These are phyloP conservation scores for Australoheros facetus DNA, from an alignment of 2,797 vertebrate genomes.

Conservation along the genomic window DNA sequence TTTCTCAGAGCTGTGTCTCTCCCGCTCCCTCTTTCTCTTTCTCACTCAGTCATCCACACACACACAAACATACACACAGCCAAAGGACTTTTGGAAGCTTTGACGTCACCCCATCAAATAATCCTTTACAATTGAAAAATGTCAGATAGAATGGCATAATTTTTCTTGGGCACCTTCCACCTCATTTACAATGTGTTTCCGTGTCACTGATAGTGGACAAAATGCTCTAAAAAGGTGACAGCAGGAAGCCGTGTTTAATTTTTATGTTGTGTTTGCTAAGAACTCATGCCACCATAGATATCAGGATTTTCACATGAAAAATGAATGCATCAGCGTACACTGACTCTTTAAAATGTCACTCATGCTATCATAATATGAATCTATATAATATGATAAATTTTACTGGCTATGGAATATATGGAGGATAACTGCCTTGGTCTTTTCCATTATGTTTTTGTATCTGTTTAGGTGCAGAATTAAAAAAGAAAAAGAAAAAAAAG, in stretches of 20 bases:
- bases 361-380: not conserved
- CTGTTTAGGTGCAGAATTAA: not conserved
- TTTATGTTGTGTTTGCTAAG: not conserved
- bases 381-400: not conserved
- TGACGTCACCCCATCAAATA: constrained; percentile 19
- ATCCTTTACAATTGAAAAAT: constrained; percentile 16
- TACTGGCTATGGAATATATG: not conserved
- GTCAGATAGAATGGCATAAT: constrained; percentile 1
- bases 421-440: not conserved
- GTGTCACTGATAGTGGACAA: not conserved
- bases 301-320: not conserved
- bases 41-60: not conserved
- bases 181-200: not conserved
- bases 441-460: not conserved
- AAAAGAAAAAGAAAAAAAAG: not conserved
- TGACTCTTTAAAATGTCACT: not conserved
- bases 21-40: not conserved
- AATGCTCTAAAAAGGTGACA: not conserved
- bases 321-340: not conserved
- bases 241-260: not conserved
- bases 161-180: constrained; percentile 3
- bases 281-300: not conserved
- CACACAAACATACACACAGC: not conserved
- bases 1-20: not conserved
- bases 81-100: not conserved